A percentile compares a stretch with the other conserved stretches of the same genome.
These are phyloP conservation scores for Sebastolobus alascanus DNA, from an alignment of 2,797 vertebrate species.

Conservation along the genomic window DNA sequence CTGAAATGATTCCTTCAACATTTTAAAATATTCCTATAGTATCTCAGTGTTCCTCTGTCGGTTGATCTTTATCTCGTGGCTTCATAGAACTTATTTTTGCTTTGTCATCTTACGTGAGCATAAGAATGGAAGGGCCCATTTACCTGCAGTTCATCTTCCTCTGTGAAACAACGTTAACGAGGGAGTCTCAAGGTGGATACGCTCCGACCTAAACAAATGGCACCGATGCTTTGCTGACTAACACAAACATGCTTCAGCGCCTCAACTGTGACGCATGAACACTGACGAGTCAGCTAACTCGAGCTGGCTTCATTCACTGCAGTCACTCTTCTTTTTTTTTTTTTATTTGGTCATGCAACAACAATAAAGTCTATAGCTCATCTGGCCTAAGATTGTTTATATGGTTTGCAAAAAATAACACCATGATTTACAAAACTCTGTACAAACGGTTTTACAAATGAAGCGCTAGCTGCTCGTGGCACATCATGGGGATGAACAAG, in stretches of 20 bases:
- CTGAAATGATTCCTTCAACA: background rate
- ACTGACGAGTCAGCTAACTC: background rate
- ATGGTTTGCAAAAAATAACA: background rate
- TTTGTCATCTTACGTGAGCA: background rate
- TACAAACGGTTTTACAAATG: background rate
- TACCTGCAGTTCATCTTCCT: background rate
- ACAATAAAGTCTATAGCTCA: background rate
- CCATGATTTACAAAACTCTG: no score
- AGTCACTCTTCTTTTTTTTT: background rate
- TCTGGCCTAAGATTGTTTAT: background rate
- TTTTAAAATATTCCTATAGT: constrained; percentile 20
- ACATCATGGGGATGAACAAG: background rate
- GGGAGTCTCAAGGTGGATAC: background rate
- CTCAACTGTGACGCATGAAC: background rate
- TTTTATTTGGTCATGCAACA: background rate
- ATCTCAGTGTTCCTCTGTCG: background rate
- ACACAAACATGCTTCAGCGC: background rate
- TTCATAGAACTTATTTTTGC: background rate
- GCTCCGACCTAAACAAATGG: no score
- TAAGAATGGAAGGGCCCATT: background rate
- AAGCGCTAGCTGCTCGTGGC: background rate
- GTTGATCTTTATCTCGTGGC: background rate
- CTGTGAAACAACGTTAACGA: background rate
- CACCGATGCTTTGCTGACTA: background rate
- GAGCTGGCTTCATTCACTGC: background rate